Evolutionary conservation across 2,888 invertebrate genomes (phyloP).

Genomic region (Dichetophora obliterata): DNA sequence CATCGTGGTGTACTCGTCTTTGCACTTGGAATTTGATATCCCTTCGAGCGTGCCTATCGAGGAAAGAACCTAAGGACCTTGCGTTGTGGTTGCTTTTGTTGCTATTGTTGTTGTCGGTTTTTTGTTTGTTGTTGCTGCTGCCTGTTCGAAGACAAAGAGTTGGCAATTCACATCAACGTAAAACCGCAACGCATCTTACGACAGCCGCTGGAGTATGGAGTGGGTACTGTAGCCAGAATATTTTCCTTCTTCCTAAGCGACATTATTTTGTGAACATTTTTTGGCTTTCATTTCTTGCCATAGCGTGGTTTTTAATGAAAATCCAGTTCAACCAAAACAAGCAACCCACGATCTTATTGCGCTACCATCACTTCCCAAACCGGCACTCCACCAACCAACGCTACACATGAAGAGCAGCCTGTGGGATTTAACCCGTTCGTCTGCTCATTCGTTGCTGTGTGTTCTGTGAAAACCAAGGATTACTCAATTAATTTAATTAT

Average conservation of each 20-base stretch:
- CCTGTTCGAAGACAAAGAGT: constrained; percentile 55
- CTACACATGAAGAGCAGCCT: constrained; percentile 27
- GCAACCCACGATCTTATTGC: neutral
- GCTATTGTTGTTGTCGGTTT: constrained; percentile 35
- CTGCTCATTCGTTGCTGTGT: constrained; percentile 36
- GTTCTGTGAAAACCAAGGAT: constrained; percentile 62
- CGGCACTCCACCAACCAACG: constrained; percentile 34
- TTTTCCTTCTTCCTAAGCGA: constrained; percentile 34
- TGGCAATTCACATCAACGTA: constrained; percentile 56
- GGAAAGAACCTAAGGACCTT: constrained; percentile 48
- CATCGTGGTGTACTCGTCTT: neutral
- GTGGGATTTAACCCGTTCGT: constrained; percentile 61
- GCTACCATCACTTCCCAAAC: neutral
- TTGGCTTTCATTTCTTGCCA: constrained; percentile 41
- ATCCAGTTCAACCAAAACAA: constrained; percentile 36
- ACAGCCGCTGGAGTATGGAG: constrained; percentile 34
- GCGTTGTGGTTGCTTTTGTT: constrained; percentile 46
- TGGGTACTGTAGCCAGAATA: neutral
- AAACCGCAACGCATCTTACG: constrained; percentile 51
- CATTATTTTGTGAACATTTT: constrained; percentile 40
- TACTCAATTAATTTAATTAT: constrained; percentile 71
- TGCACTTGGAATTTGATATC: constrained; percentile 49
- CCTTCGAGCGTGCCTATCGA: constrained; percentile 44
- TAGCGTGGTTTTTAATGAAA: constrained; percentile 49
- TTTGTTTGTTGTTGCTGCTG: constrained; percentile 22